phyloP scores from a whole-genome alignment of 2,113 vertebrate genomes.

The Callipepla squamata region DNA sequence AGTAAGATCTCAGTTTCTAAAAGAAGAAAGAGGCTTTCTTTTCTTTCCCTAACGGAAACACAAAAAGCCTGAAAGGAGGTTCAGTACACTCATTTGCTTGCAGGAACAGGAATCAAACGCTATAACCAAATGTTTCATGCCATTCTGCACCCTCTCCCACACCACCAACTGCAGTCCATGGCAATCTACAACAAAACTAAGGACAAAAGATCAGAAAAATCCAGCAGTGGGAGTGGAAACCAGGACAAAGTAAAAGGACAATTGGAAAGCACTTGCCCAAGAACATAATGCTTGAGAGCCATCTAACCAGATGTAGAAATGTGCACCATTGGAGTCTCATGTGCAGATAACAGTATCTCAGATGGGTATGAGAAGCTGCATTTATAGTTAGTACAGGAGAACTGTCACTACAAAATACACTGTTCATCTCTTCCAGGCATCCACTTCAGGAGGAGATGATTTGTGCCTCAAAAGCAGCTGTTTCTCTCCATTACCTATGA shows the following conservation, averaged over 20 bases:
- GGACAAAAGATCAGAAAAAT: not conserved
- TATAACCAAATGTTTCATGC: not conserved
- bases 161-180: not conserved
- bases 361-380: not conserved
- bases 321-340: not conserved
- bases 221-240: not conserved
- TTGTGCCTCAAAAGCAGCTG: conserved; percentile 44
- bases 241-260: not conserved
- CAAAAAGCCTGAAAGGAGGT: not conserved
- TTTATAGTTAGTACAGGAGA: not conserved
- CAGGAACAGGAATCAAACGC: not conserved
- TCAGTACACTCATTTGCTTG: not conserved
- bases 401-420: not conserved
- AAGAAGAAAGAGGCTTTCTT: not conserved
- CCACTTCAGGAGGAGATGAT: not conserved
- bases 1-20: not conserved
- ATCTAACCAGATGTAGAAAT: not conserved
- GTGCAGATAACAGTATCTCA: not conserved
- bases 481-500: conserved; percentile 36
- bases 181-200: not conserved
- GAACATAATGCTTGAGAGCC: not conserved
- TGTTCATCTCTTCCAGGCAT: conserved; percentile 22
- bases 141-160: not conserved
- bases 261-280: not conserved
- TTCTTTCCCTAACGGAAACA: not conserved